Evolutionary conservation across 2,113 vertebrate genomes (phyloP).

Genomic region (Saguinus midas): DNA sequence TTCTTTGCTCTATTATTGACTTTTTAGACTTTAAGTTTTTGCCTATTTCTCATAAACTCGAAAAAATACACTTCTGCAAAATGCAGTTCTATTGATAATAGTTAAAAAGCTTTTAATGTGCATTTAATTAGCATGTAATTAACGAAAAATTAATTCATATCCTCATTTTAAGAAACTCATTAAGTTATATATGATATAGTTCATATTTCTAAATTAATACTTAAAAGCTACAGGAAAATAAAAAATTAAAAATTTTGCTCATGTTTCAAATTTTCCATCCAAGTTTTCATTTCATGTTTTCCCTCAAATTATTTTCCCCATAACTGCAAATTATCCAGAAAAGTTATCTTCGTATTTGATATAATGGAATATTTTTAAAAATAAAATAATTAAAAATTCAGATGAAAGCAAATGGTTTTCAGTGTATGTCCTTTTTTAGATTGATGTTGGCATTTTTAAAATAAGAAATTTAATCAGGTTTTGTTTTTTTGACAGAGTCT

Average conservation of each 20-base stretch:
- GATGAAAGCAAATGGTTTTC: background rate
- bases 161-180: conserved; percentile 2
- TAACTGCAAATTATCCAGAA: conserved; percentile 33
- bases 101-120: background rate
- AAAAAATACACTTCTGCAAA: background rate
- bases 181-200: background rate
- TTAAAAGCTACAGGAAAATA: background rate
- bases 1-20: background rate
- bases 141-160: background rate
- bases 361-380: background rate
- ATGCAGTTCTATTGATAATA: background rate
- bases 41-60: background rate
- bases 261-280: background rate
- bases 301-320: background rate
- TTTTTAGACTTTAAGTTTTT: background rate
- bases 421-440: background rate
- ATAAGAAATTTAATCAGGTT: background rate
- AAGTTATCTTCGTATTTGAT: background rate
- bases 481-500: background rate
- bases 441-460: background rate
- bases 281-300: background rate
- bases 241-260: background rate
- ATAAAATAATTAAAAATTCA: background rate
- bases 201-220: conserved; percentile 5
- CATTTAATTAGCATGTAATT: background rate